Conservation (phyloP, 2,113 vertebrate genomes). For the Artemisiospiza belli region DNA sequence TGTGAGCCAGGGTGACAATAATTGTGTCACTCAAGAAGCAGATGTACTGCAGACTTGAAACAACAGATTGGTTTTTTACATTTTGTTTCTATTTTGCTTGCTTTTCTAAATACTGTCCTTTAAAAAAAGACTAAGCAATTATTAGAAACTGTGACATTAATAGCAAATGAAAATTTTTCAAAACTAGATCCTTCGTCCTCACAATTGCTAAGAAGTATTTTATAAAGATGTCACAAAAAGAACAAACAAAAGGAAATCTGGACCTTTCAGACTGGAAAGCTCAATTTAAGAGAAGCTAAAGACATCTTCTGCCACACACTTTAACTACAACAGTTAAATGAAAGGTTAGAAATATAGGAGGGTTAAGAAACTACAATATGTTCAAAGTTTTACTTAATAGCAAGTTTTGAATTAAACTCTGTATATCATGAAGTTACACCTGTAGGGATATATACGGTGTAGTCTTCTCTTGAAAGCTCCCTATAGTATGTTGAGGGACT, state of each 20-base stretch:
- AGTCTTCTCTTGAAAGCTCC: neutral
- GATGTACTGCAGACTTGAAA: neutral
- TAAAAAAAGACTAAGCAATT: neutral
- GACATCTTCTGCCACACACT: neutral
- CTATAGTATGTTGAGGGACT: neutral
- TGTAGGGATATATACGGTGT: accelerated
- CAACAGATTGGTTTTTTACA: accelerated
- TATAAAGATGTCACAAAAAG: neutral
- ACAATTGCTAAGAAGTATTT: neutral
- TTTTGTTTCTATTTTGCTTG: neutral
- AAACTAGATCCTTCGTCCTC: neutral
- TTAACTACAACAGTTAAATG: neutral
- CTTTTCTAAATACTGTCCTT: neutral
- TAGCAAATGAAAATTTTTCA: neutral
- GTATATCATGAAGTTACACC: neutral
- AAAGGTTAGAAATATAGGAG: neutral
- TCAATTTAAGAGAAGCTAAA: neutral
- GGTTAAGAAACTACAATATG: neutral
- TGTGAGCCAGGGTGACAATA: neutral
- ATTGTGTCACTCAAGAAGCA: neutral
- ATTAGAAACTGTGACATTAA: neutral
- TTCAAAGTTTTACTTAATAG: neutral
- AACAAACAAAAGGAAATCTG: neutral
- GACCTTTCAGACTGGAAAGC: neutral
- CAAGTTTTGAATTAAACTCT: neutral